Base-by-base conservation (phyloP, 2,888 invertebrate genomes). In the Apodemia zela region DNA sequence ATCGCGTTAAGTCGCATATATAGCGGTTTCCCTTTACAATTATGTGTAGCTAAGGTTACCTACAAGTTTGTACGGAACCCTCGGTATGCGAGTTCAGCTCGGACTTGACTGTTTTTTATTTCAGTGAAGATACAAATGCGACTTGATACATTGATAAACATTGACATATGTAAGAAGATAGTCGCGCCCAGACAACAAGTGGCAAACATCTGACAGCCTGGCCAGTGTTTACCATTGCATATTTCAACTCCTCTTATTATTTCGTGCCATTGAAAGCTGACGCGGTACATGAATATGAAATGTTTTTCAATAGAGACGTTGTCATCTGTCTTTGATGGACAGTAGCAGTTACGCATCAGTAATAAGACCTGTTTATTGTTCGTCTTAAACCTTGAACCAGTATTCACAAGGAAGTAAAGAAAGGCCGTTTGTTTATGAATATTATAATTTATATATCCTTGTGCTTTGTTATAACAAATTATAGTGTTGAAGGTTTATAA, bases 221-320 rank as follows among this genome's bases (percentile, higher is more conserved):
- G 8, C 57, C 57, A 57, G 25, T 57, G 57, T 57, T 57, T 57
- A 57, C 76, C 77, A 77, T 80, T 81, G 81, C 83, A 82, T 79
- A 78, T 82, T 74, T 77, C 75, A 73, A 78, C 72, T 80, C 75
- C 71, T 82, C 75, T 79, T 84, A 83, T 86, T 85, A 84, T 86
- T 82, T 82, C 73, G 72, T 79, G 76, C 77, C 79, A 82, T 81
- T 81, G 77, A 80, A 75, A 75, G 78, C 74, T 54, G 72, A 78
- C 77, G 83, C 81, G 79, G 72, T 67, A 66, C 82, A 89, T 89
- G 89, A 87, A 89, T 88, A 89, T 88, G 87, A 88, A 89, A 77
- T 76, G 77, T 62, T 65, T n/a, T 76, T 82, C 82, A 85, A 89
- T 89, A 87, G 87, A 89, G 85, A 81, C 82, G 85, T 87, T 85